Conservation (phyloP, 1,140 invertebrate genomes). For the Drosophila rufa region DNA sequence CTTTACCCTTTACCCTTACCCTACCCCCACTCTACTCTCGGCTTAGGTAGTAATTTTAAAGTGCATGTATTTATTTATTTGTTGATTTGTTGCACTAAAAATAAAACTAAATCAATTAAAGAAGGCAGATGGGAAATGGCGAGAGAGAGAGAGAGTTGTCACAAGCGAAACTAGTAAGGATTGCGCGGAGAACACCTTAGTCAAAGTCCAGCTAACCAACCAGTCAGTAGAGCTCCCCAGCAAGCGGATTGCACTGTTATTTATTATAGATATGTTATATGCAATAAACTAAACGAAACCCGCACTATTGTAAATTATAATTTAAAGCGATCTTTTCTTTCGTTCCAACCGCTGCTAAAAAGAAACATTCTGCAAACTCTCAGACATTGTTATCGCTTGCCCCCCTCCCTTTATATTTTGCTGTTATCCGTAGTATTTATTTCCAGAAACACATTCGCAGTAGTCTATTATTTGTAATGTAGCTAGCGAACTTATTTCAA, state of each 20-base stretch:
- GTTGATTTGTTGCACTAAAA: slow-evolving; percentile 80
- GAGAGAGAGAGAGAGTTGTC: slow-evolving; percentile 38
- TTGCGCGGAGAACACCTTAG: slow-evolving; percentile 31
- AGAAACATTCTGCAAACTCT: slow-evolving; percentile 45
- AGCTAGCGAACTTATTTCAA: slow-evolving; percentile 76
- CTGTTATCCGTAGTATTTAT: slow-evolving; percentile 72
- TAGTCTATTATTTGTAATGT: slow-evolving; percentile 57
- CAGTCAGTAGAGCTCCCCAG: slow-evolving; percentile 46
- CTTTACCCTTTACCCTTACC: slow-evolving; percentile 4
- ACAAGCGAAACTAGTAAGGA: slow-evolving; percentile 50
- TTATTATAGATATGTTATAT: slow-evolving; percentile 69
- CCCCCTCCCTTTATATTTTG: slow-evolving; percentile 29
- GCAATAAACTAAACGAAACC: slow-evolving; percentile 42
- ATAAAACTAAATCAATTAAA: slow-evolving; percentile 49
- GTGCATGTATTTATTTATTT: slow-evolving; percentile 83
- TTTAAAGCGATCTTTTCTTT: slow-evolving; percentile 41
- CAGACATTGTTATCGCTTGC: slow-evolving; percentile 59
- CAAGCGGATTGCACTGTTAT: slow-evolving; percentile 59
- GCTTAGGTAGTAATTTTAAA: slow-evolving; percentile 68
- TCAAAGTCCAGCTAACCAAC: slow-evolving; percentile 45
- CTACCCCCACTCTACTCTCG: slow-evolving; percentile 25
- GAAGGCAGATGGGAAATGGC: slow-evolving; percentile 1
- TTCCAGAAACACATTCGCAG: slow-evolving; percentile 32
- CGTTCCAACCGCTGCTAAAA: slow-evolving; percentile 32
- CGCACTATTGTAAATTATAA: slow-evolving; percentile 53